These are phyloP conservation scores for Panthera leo DNA, from an alignment of 2,113 vertebrate species.

Conservation along the genomic window DNA sequence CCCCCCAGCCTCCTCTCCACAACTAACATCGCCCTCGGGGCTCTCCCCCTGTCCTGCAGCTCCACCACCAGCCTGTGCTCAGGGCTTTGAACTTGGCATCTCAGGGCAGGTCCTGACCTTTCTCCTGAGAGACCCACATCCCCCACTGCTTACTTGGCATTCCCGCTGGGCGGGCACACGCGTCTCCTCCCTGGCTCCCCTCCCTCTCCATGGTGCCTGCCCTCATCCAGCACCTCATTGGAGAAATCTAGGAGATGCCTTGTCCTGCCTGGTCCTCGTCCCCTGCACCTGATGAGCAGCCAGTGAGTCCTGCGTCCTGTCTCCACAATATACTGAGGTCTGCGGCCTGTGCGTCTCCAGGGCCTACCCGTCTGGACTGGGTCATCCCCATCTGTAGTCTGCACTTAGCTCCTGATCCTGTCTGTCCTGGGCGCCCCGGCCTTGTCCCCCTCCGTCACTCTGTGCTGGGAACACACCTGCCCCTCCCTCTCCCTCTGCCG, in stretches of 20 bases:
- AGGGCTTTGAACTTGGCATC: background rate
- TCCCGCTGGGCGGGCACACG: fast-evolving
- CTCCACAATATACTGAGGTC: fast-evolving
- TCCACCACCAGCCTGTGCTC: background rate
- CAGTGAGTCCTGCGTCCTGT: background rate
- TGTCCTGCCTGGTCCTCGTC: fast-evolving
- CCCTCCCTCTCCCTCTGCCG: fast-evolving
- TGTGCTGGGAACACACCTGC: fast-evolving
- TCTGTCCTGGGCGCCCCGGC: fast-evolving
- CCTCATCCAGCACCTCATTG: background rate
- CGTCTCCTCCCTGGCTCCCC: background rate
- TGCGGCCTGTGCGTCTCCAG: background rate
- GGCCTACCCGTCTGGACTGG: background rate
- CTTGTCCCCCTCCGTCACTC: fast-evolving
- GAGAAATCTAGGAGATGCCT: background rate
- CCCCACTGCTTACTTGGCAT: background rate
- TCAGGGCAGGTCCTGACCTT: background rate
- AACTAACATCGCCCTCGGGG: fast-evolving
- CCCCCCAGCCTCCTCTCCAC: background rate
- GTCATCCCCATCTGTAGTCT: background rate
- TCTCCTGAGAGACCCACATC: background rate
- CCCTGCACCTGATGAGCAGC: fast-evolving
- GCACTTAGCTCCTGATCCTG: fast-evolving
- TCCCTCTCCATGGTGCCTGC: too few relatives aligned
- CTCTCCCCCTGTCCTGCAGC: fast-evolving